A percentile compares a stretch with the other conserved stretches of the same genome.
Evolutionary conservation across 2,113 vertebrate genomes (phyloP).

Genomic region (Cochlearius cochlearius): DNA sequence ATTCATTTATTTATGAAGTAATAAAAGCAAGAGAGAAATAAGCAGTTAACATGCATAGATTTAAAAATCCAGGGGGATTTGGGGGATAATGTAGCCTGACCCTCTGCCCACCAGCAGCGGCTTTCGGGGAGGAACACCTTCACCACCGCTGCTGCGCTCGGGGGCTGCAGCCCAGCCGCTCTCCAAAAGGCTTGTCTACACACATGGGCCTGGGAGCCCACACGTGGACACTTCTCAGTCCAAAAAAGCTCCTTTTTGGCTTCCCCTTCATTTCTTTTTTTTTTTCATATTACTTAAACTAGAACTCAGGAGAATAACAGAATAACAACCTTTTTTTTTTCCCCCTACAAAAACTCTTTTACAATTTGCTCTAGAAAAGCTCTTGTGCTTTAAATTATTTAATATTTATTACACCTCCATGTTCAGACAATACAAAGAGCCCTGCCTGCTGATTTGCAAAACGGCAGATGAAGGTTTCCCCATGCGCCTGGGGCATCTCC

Average conservation of each 20-base stretch:
- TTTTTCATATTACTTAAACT: background rate
- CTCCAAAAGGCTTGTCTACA: background rate
- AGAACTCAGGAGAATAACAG: background rate
- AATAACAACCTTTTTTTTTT: background rate
- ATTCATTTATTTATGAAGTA: slow-evolving; percentile 50
- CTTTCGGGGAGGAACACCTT: background rate
- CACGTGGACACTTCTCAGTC: background rate
- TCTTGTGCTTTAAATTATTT: background rate
- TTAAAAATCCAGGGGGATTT: background rate
- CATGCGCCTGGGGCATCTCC: background rate
- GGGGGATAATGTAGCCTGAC: background rate
- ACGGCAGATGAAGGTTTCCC: background rate
- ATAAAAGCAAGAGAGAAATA: slow-evolving; percentile 19
- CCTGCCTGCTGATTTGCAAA: background rate
- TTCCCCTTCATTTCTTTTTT: background rate
- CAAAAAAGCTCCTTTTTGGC: background rate
- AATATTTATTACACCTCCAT: background rate
- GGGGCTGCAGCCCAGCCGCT: rapidly evolving
- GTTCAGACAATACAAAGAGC: background rate
- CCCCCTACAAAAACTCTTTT: background rate
- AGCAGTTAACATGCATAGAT: slow-evolving; percentile 6
- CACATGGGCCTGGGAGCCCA: background rate
- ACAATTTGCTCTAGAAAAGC: background rate
- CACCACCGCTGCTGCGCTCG: background rate
- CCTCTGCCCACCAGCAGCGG: background rate